Conservation (phyloP, 2,888 invertebrate species). For the Orthosia cruda region DNA sequence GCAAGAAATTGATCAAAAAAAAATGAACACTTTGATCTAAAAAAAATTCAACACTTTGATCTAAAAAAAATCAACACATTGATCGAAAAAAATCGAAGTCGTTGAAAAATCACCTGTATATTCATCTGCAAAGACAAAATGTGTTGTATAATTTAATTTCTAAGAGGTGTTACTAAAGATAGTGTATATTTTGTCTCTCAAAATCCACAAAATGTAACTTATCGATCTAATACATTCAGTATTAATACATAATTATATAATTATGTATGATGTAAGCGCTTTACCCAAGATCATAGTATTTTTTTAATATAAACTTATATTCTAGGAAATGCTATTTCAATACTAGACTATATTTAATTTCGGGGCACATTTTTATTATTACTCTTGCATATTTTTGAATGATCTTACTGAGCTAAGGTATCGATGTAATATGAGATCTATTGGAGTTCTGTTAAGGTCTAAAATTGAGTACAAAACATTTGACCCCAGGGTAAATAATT, state of each 20-base stretch:
- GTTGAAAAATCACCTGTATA: constrained; percentile 6
- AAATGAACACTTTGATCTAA: too few species aligned
- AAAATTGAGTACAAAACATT: constrained; percentile 80
- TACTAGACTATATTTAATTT: constrained; percentile 59
- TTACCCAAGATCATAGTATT: constrained; percentile 84
- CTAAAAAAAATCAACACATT: too few species aligned
- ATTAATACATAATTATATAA: constrained; percentile 75
- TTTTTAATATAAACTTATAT: constrained; percentile 78
- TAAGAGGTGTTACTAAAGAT: constrained; percentile 43
- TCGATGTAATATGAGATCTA: constrained; percentile 51
- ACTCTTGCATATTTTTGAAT: constrained; percentile 50
- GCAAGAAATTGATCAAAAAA: neutral
- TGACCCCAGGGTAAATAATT: constrained; percentile 72
- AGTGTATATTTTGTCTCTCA: constrained; percentile 53
- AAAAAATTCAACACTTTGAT: too few species aligned
- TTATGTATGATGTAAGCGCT: constrained; percentile 77
- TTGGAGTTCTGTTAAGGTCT: constrained; percentile 69
- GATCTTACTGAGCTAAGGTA: constrained; percentile 27
- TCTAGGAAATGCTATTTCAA: constrained; percentile 53
- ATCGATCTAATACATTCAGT: constrained; percentile 79
- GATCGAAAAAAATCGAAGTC: neutral
- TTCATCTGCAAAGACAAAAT: constrained; percentile 17
- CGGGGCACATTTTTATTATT: constrained; percentile 70
- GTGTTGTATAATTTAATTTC: constrained; percentile 21
- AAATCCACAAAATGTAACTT: constrained; percentile 56